A percentile compares a stretch with the other conserved stretches of the same genome.
Evolutionary conservation across 2,113 vertebrate species (phyloP).

Genomic region (Notechis scutatus): DNA sequence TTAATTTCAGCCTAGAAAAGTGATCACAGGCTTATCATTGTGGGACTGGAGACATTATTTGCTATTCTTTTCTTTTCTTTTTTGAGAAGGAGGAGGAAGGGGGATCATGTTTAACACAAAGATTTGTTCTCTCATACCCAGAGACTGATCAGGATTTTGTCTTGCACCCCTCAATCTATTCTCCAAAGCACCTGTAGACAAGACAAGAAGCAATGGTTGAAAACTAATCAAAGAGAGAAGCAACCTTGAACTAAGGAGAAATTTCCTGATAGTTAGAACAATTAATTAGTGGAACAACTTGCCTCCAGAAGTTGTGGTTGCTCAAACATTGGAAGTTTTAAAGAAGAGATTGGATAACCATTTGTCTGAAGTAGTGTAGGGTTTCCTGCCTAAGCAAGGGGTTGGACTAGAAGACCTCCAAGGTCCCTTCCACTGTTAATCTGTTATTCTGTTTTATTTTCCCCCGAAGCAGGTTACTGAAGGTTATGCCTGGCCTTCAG

Average conservation of each 20-base stretch:
- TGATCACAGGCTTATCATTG: neutral
- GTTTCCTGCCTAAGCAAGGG: neutral
- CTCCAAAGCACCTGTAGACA: neutral
- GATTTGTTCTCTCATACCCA: neutral
- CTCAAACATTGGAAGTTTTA: neutral
- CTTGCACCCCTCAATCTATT: neutral
- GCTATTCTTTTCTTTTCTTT: neutral
- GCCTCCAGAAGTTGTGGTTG: neutral
- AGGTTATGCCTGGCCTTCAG: neutral
- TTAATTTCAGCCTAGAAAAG: conserved; percentile 7
- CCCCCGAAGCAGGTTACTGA: neutral
- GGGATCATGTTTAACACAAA: neutral
- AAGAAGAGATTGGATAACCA: neutral
- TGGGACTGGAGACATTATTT: neutral
- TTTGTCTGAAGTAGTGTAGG: neutral
- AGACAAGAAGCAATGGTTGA: neutral
- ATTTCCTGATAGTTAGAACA: neutral
- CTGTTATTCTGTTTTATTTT: neutral
- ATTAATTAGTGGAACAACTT: neutral
- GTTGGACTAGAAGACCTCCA: neutral
- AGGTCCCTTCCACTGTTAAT: neutral
- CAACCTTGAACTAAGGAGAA: neutral
- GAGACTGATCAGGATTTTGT: neutral
- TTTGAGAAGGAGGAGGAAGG: neutral
- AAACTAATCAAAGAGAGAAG: neutral